Percentiles rank a stretch among this genome's conserved stretches.
Conservation (phyloP, 2,113 vertebrate species). For the Chamaetylas fuelleborni region DNA sequence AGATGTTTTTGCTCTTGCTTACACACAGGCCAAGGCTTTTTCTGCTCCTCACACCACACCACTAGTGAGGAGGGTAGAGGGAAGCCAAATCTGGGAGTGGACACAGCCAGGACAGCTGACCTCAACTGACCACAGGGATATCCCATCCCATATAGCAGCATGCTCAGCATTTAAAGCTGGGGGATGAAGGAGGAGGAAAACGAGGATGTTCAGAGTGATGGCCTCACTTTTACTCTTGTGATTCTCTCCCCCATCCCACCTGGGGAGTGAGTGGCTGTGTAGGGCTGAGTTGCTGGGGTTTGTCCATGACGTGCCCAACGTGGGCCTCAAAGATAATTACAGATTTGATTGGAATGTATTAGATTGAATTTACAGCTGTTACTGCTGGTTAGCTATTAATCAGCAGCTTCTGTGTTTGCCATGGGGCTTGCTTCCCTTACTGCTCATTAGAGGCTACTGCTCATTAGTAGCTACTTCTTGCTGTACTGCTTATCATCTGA, state of each 20-base stretch:
- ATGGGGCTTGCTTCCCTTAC: not conserved
- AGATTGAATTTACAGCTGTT: not conserved
- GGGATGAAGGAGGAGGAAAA: not conserved
- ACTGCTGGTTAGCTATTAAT: not conserved
- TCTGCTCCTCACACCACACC: not conserved
- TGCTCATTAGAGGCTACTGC: not conserved
- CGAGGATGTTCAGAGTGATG: not conserved
- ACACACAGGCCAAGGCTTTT: not conserved
- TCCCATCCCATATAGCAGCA: not conserved
- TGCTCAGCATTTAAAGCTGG: not conserved
- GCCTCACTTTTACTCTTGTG: not conserved
- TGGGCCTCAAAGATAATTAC: not conserved
- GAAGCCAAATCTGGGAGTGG: not conserved
- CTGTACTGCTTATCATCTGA: not conserved
- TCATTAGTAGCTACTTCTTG: not conserved
- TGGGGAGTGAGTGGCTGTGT: not conserved
- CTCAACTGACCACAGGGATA: not conserved
- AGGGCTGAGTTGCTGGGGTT: not conserved
- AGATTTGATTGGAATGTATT: not conserved
- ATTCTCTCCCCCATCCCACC: not conserved
- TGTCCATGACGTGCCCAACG: not conserved
- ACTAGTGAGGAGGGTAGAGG: accelerated
- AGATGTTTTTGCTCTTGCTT: not conserved
- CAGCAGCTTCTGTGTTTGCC: not conserved
- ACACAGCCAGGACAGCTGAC: not conserved